Evolutionary conservation across 2,113 vertebrate genomes (phyloP), one percentile per base, ranked within the genome.

Genomic region (Hydrolagus affinis): DNA sequence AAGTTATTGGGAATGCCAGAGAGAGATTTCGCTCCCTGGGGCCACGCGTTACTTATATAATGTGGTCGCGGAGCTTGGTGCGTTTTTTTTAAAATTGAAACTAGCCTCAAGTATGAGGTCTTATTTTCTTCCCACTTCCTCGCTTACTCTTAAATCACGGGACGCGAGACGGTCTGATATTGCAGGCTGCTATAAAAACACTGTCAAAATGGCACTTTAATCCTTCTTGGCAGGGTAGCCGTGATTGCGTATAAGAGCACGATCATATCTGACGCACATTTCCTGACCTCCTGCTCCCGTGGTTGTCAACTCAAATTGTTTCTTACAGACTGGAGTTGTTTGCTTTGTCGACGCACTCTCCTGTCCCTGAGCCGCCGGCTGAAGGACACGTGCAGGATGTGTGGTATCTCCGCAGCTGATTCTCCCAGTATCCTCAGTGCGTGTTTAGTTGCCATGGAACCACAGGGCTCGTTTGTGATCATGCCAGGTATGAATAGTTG

Each of bases 371-470:
- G 97, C 88, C 96, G 97, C 87, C 96, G 96, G 64, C 93, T 99
- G 78, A 98, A 98, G 90, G 97, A 99, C 89, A 98, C 97, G 94
- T 99, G 97, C 91, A 92, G 95, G 86, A 98, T 99, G 97, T 99
- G 97, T 73, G 97, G 97, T 7, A 98, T 99, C 92, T 98, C 97
- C 3, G 94, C 96, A 85, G 94, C 97, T 1, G 97, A 99, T 90
- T 98, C 96, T 88, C 97, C 97, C 89, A 97, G 96, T 93, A 98
- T 98, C 87, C 95, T 98, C 88, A 98, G 97, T 64, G 96, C 97
- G 89, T 99, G 97, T 89, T 90, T 99, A 89, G 97, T 98, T 88
- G 97, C 97, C 88, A 96, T 98, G 95, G 97, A 98, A 91, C 96
- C 97, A 12, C 97, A 98, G 90, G 97, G 96, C 85, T 98, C 97